Percentiles rank a stretch among this genome's conserved stretches.
These are phyloP conservation scores for Strongylocentrotus purpuratus DNA, from an alignment of 35 echinoderm and acorn worm genomes.

Conservation along the genomic window DNA sequence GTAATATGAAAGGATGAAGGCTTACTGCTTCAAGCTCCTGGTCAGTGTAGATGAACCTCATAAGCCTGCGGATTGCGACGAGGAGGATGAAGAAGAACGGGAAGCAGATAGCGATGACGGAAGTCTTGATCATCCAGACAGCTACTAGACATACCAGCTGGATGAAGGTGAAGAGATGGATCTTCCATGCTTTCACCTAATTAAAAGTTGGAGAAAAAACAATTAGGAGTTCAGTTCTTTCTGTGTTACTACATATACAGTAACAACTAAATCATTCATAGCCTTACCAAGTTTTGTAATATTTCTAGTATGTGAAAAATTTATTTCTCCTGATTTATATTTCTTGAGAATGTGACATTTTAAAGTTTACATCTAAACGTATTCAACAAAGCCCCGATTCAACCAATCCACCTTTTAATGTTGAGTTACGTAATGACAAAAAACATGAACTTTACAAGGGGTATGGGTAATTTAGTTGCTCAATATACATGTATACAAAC, in stretches of 20 bases:
- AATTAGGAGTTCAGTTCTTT: neutral
- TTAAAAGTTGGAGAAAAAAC: neutral
- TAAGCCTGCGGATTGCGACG: constrained; percentile 68
- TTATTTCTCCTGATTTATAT: no score
- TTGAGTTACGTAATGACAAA: no score
- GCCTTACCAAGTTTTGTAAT: no score
- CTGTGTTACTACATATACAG: neutral
- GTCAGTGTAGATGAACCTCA: constrained; percentile 73
- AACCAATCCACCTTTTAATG: no score
- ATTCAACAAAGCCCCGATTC: no score
- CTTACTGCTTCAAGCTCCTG: constrained; percentile 87
- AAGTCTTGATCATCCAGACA: constrained; percentile 84
- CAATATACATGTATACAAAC: no score
- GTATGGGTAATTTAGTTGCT: no score
- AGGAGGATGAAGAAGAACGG: constrained; percentile 91
- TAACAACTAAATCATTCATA: no score
- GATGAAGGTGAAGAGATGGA: constrained; percentile 84
- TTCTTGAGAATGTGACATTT: no score
- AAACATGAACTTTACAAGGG: no score
- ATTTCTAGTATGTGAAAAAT: no score
- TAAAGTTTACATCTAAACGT: no score
- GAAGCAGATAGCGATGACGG: constrained; percentile 81
- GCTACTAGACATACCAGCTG: constrained; percentile 75
- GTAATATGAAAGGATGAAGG: neutral
- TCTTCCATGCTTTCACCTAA: constrained; percentile 92